A percentile compares a stretch with the other conserved stretches of the same genome.
phyloP scores from a whole-genome alignment of 2,888 invertebrate genomes.

The Pammene fasciana region DNA sequence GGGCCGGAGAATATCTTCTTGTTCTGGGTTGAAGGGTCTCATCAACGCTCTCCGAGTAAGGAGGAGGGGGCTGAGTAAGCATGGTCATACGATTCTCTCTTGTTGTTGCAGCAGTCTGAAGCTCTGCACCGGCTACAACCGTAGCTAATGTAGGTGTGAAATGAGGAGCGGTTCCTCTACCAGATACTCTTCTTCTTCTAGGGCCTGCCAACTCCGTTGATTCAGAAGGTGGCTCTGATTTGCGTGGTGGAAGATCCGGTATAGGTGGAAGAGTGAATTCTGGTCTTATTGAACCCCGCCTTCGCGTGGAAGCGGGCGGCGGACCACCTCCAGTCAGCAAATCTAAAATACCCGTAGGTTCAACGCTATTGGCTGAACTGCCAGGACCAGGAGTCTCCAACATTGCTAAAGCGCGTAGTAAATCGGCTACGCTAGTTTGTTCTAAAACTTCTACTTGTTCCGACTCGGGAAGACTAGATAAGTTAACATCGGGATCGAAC shows the following conservation, averaged over 20 bases:
- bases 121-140: constrained; percentile 74
- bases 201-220: constrained; percentile 59
- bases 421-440: constrained; percentile 92
- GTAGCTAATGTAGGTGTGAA: constrained; percentile 78
- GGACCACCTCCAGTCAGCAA: constrained; percentile 56
- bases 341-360: constrained; percentile 61
- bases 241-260: constrained; percentile 47
- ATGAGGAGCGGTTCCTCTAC: constrained; percentile 70
- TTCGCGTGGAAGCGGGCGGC: constrained; percentile 53
- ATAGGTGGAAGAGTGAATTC: constrained; percentile 63
- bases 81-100: constrained; percentile 76
- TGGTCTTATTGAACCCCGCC: constrained; percentile 68
- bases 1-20: constrained; percentile 76
- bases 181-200: constrained; percentile 72
- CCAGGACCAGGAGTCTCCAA: constrained; percentile 75
- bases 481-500: constrained; percentile 75
- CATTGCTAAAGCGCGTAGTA: constrained; percentile 90
- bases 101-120: constrained; percentile 72
- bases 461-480: constrained; percentile 67
- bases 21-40: constrained; percentile 62
- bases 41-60: constrained; percentile 68
- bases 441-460: constrained; percentile 87
- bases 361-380: constrained; percentile 47
- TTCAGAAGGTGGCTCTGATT: constrained; percentile 56
- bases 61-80: constrained; percentile 76